Conservation (phyloP, 2,888 invertebrate genomes). For the Molorchus minor region DNA sequence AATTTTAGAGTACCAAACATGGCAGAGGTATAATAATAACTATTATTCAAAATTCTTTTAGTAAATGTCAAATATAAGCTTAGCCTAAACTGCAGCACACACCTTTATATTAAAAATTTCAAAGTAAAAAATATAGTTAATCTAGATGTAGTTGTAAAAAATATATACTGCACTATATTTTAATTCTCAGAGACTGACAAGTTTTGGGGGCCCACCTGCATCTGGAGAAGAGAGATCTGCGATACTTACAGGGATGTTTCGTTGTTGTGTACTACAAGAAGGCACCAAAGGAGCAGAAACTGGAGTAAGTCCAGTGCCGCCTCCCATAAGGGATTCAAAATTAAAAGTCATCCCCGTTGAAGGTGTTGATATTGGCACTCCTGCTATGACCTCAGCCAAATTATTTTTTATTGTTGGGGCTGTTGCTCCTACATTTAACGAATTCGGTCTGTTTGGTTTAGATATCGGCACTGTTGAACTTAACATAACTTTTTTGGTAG, state of each 20-base stretch:
- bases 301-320: constrained; percentile 91
- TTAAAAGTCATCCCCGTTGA: constrained; percentile 89
- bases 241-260: constrained; percentile 68
- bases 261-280: constrained; percentile 79
- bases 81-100: not conserved
- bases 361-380: constrained; percentile 87
- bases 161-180: constrained; percentile 12
- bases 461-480: constrained; percentile 58
- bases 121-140: constrained; percentile 1
- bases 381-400: constrained; percentile 56
- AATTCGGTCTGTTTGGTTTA: constrained; percentile 77
- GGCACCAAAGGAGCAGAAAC: constrained; percentile 77
- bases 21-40: constrained; percentile 43
- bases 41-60: constrained; percentile 1
- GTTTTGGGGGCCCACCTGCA: constrained; percentile 76
- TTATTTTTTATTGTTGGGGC: constrained; percentile 60
- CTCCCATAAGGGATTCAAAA: constrained; percentile 93
- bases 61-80: constrained; percentile 1
- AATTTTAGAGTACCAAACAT: constrained; percentile 49
- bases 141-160: not conserved
- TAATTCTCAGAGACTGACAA: constrained; percentile 81
- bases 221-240: constrained; percentile 75
- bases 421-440: constrained; percentile 71
- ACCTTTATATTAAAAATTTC: not conserved
- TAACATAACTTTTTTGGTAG: constrained; percentile 58